Evolutionary conservation across 2,113 vertebrate genomes (phyloP).

Genomic region (Athene cunicularia): DNA sequence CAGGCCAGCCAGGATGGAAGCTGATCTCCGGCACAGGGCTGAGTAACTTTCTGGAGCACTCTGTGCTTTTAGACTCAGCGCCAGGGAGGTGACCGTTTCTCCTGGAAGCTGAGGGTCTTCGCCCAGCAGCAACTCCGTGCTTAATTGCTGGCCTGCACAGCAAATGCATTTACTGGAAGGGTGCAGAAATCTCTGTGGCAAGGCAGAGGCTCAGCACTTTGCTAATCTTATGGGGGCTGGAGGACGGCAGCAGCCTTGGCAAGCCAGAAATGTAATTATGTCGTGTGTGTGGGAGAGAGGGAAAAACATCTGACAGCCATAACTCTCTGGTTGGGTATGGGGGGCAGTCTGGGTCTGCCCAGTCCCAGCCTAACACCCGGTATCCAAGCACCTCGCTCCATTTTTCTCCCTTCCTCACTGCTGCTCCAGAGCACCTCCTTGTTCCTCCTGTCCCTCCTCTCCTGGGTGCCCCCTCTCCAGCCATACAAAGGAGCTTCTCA

Average conservation of each 20-base stretch:
- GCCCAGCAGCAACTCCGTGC: not conserved
- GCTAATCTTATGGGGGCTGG: not conserved
- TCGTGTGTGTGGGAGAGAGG: not conserved
- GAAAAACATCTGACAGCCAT: not conserved
- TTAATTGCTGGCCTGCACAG: not conserved
- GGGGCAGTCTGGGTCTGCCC: not conserved
- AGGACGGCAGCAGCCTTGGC: not conserved
- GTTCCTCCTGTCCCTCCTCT: not conserved
- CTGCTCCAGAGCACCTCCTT: not conserved
- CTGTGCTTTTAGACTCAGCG: not conserved
- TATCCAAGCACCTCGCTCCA: rapidly evolving
- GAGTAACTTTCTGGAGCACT: conserved; percentile 8
- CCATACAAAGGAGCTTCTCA: not conserved
- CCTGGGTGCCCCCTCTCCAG: not conserved
- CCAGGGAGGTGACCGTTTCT: not conserved
- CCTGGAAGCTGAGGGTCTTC: not conserved
- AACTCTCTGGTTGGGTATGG: not conserved
- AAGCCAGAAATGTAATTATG: not conserved
- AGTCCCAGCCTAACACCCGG: not conserved
- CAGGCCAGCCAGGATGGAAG: not conserved
- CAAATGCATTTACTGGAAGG: conserved; percentile 30
- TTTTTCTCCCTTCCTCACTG: not conserved
- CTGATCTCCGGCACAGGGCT: not conserved
- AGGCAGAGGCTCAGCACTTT: not conserved
- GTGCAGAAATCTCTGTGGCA: not conserved